phyloP scores from a whole-genome alignment of 2,888 invertebrate species.

The Drosophila macrospina region DNA sequence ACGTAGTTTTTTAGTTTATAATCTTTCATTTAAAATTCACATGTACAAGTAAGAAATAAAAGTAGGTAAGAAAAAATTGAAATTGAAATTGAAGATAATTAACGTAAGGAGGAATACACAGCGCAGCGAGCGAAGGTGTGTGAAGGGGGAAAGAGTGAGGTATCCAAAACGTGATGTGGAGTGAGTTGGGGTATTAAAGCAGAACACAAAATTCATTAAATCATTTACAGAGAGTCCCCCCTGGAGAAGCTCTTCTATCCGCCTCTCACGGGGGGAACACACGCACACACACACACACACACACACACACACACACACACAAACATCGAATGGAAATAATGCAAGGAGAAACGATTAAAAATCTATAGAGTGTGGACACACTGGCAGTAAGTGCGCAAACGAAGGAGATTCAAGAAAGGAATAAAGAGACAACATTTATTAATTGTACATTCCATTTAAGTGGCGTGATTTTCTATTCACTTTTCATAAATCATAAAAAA shows the following conservation, averaged over 20 bases:
- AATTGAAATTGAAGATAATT: slow-evolving; percentile 26
- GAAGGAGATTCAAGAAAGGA: slow-evolving; percentile 19
- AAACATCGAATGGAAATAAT: slow-evolving; percentile 57
- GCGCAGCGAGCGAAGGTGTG: slow-evolving; percentile 34
- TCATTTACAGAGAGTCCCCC: slow-evolving; percentile 18
- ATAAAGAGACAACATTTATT: slow-evolving; percentile 48
- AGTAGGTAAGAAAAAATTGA: slow-evolving; percentile 27
- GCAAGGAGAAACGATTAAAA: slow-evolving; percentile 37
- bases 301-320: slow-evolving; percentile 21
- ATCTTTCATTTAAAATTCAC: slow-evolving; percentile 61
- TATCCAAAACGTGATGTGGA: slow-evolving; percentile 31
- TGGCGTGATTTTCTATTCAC: slow-evolving; percentile 7
- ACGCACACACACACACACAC: slow-evolving; percentile 11
- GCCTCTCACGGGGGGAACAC: slow-evolving; percentile 9
- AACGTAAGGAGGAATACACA: slow-evolving; percentile 46
- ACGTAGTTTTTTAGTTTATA: slow-evolving; percentile 61
- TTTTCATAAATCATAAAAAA: slow-evolving; percentile 40
- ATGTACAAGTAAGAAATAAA: slow-evolving; percentile 59
- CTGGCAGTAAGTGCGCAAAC: slow-evolving; percentile 48
- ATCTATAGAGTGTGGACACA: slow-evolving; percentile 43
- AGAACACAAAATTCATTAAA: slow-evolving; percentile 35
- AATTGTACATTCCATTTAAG: slow-evolving; percentile 58
- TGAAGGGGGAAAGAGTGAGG: slow-evolving; percentile 13
- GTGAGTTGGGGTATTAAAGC: slow-evolving; percentile 29
- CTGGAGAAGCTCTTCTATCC: slow-evolving; percentile 16